Evolutionary conservation across 2,888 invertebrate genomes (phyloP), one percentile per base, ranked within the genome.

Genomic region (Fabriciana adippe): DNA sequence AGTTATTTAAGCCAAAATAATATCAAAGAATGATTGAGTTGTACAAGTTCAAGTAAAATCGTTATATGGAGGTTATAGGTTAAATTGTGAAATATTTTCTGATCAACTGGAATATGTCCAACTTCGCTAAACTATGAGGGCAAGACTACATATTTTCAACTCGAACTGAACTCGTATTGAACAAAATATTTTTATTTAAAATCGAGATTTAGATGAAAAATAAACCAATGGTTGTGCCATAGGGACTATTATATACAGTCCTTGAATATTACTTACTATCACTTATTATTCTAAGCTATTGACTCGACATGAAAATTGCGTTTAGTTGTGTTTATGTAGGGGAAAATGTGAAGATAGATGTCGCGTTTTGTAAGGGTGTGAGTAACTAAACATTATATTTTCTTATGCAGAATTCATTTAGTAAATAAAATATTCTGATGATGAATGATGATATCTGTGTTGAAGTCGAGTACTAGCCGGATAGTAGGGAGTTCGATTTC

Each of bases 241-340:
- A 50, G 41, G 79, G 80, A 77, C 78, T 83, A 84, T 85, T 84
- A 83, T 84, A 85, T 84, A 87, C 86, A 89, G 88, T 86, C 87
- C 84, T 85, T 84, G 86, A 86, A 90, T 88, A 88, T 88, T 87
- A 89, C 89, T 89, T 88, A 89, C 89, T 86, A 89, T 88, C 84
- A 80, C 90, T 89, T 92, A 90, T 92, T 92, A 92, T 92, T 92
- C 91, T 90, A 84, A 89, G 89, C 90, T 91, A 91, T 92, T 90
- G 91, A 91, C 86, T 90, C 85, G 84, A 90, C 86, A 90, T 81
- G 88, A 89, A 92, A 91, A 90, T 91, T 90, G 88, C 87, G 88
- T 90, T 89, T 81, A 84, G 83, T 85, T 86, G 84, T 91, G 90
- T 92, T 92, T 91, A 89, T 84, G 81, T 81, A 79, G 75, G 87